Evolutionary conservation across 2,888 invertebrate species (phyloP), one percentile per base, ranked within the genome.

Genomic region (Archips xylosteana): DNA sequence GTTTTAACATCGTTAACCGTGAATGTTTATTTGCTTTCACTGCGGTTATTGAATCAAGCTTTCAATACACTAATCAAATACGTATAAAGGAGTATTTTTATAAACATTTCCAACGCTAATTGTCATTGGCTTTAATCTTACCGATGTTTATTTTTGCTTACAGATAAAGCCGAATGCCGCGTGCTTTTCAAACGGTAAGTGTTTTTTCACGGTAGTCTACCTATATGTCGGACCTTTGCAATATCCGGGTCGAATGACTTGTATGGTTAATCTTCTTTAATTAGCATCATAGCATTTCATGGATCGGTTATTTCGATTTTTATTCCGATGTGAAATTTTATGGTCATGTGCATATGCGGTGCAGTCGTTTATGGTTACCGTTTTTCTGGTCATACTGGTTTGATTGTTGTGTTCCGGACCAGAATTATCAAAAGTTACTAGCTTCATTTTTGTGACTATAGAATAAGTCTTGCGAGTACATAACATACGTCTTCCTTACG

Each of bases 121-220:
- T 59, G 42, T 65, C 57, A 60, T 67, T 75, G 64, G 63, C 72
- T 75, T 70, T 57, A 49, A 71, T 68, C 72, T 71, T 62, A 61
- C 34, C 54, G 60, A 69, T 78, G 77, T 82, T 80, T 78, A 75
- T 79, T 81, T 82, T 80, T 76, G 75, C 78, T 79, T 77, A 42
- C 82, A 82, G 83, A 77, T 75, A 73, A 66, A 73, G 64, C 66
- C 69, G 65, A 54, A 54, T 8, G 57, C 67, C 23, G 51, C 54
- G 62, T 71, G 62, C 57, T 70, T 36, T 54, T 65, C 34, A 68
- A 63, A 76, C 60, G 76, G 64, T 70, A 71, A 75, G 36, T 57
- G 54, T 59, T 65, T 61, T 65, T 65, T 32, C 57, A 42, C 4
- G 39, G 34, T 60, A 42, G n/a, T 39, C 32, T 51, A 36, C 13